These are phyloP conservation scores for Aleiodes sp. DNA, from an alignment of 1,140 invertebrate species.

Conservation along the genomic window DNA sequence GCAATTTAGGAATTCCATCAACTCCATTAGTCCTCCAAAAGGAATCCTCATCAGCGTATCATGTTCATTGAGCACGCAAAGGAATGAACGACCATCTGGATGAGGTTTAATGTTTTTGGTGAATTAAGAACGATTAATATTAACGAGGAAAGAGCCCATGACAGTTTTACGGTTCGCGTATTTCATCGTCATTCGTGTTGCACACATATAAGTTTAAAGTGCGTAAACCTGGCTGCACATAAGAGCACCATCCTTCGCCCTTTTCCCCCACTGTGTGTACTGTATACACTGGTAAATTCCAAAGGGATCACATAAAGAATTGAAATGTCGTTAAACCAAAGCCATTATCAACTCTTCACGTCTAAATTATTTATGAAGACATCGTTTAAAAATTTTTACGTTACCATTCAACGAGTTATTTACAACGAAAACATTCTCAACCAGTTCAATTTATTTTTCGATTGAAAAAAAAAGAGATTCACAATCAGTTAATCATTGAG, in stretches of 20 bases:
- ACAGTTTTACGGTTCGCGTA: conserved; percentile 43
- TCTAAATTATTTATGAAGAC: background rate
- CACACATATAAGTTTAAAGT: conserved; percentile 13
- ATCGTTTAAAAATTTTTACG: background rate
- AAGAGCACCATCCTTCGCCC: background rate
- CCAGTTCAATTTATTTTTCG: no score
- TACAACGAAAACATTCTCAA: no score
- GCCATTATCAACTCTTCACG: background rate
- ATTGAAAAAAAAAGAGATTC: no score
- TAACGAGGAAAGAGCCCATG: conserved; percentile 14
- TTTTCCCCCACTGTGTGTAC: conserved; percentile 4
- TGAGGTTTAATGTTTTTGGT: background rate
- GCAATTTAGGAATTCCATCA: no score
- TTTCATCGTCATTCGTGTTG: conserved; percentile 49
- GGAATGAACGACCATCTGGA: background rate
- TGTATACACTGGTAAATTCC: background rate
- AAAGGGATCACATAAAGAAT: conserved; percentile 29
- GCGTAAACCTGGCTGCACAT: conserved; percentile 22
- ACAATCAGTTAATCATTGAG: no score
- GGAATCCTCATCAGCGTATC: no score
- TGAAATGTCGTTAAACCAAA: conserved; percentile 48
- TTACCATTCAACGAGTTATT: background rate
- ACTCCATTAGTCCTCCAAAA: no score
- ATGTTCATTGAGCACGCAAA: no score
- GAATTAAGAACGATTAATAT: background rate